Evolutionary conservation across 1,140 invertebrate genomes (phyloP), one percentile per base, ranked within the genome.

Genomic region (Tetragonula clypearis): DNA sequence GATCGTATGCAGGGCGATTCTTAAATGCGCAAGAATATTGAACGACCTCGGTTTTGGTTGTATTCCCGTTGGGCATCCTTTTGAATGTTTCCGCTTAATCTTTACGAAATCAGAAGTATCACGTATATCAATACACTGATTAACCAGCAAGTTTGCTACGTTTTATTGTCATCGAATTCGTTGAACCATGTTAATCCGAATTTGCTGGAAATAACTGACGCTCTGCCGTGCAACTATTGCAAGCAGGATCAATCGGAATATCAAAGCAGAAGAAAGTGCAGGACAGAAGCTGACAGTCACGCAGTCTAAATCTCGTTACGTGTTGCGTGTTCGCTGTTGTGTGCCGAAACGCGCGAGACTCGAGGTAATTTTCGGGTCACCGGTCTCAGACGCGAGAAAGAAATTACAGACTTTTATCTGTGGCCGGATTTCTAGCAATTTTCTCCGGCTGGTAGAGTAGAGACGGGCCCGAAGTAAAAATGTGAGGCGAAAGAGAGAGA

Each of bases 381-480:
- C 79, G 23, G 71, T 74, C 19, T 65, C 30, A 58, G 68, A 84
- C 82, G 76, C 86, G 74, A 60, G 71, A 68, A 87, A 88, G 68
- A 88, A 88, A 88, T 88, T 82, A 76, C 82, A 62, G 65, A 79
- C 68, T 17, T 60, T 69, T 69, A 68, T 53, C 85, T 69, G 41
- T 49, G 26, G 69, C 60, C 62, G 55, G 85, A 86, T 86, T 84
- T 89, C 85, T 86, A 86, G 69, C 80, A 86, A 88, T 89, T 89
- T 88, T 84, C 85, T 79, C 49, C 62, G 17, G 41, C 49, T 66
- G 6, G 74, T 56, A 62, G 71, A 79, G 60, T n/a, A 49, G 21
- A 53, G 21, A 53, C 30, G 82, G 58, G 26, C 35, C 66, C 30
- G 75, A 69, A 79, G 82, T 87, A 77, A 89, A 66, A 89, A 89